phyloP scores from a whole-genome alignment of 2,797 vertebrate species.

The Harpagifer antarcticus region DNA sequence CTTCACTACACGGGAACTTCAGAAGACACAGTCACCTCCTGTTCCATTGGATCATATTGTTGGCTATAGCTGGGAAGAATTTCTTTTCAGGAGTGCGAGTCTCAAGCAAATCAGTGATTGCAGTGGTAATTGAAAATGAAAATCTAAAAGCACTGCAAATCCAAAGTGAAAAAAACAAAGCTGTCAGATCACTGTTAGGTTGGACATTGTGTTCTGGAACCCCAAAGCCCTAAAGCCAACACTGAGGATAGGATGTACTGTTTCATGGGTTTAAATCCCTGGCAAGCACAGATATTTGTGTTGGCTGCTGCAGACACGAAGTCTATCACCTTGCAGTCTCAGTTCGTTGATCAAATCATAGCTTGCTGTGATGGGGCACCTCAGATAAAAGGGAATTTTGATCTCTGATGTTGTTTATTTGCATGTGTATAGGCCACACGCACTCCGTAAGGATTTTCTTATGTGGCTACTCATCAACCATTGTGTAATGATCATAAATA shows the following conservation, averaged over 20 bases:
- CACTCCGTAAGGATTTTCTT: not conserved
- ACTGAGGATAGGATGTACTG: constrained; percentile 3
- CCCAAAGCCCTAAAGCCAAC: not conserved
- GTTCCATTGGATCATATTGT: not conserved
- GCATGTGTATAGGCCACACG: not conserved
- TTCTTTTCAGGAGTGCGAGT: not conserved
- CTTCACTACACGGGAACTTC: not conserved
- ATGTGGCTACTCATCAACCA: not conserved
- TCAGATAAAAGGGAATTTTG: not conserved
- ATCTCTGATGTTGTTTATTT: not conserved
- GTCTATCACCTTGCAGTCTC: not conserved
- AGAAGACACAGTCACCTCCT: not conserved
- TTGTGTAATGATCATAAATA: accelerated
- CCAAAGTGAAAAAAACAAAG: not conserved
- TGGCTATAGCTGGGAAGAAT: not conserved
- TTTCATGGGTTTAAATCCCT: constrained; percentile 13
- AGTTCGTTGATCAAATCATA: not conserved
- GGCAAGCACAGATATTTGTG: constrained; percentile 8
- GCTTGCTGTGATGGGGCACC: not conserved
- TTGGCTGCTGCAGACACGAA: constrained; percentile 22
- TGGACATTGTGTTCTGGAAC: constrained; percentile 20
- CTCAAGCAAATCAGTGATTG: too few relatives aligned
- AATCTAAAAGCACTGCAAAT: not conserved
- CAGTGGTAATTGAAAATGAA: not conserved
- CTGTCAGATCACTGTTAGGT: constrained; percentile 6